Conservation (phyloP, 1,140 invertebrate species). For the Drosophila biarmipes region DNA sequence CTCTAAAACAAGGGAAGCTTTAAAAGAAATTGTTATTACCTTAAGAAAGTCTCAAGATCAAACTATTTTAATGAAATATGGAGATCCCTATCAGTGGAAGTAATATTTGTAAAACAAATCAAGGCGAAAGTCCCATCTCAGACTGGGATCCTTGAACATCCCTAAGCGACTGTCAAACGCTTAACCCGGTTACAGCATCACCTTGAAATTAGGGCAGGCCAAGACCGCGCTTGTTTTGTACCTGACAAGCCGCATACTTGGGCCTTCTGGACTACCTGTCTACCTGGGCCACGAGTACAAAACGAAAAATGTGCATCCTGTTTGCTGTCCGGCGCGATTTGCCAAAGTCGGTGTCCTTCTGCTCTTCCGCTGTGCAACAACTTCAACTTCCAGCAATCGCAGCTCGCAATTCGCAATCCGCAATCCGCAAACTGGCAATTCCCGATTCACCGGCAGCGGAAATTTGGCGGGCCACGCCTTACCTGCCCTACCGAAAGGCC, state of each 20-base stretch:
- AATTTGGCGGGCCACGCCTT: conserved; percentile 30
- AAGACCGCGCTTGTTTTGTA: conserved; percentile 23
- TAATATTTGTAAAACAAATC: too few relatives aligned
- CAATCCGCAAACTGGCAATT: conserved; percentile 2
- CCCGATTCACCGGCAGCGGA: conserved; percentile 1
- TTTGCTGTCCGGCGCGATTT: conserved; percentile 38
- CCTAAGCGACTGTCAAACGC: background rate
- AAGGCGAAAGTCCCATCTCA: background rate
- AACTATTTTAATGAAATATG: too few relatives aligned
- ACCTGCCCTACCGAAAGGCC: background rate
- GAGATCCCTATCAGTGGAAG: too few relatives aligned
- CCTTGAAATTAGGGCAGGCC: conserved; percentile 44
- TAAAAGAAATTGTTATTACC: too few relatives aligned
- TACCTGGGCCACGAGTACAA: conserved; percentile 44
- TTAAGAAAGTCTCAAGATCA: too few relatives aligned
- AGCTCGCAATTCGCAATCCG: conserved; percentile 5
- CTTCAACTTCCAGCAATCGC: conserved; percentile 23
- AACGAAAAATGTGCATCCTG: conserved; percentile 64
- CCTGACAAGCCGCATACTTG: conserved; percentile 22
- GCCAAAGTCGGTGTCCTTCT: conserved; percentile 68
- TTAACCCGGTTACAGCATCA: conserved; percentile 16
- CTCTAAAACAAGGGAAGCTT: too few relatives aligned
- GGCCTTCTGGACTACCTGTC: conserved; percentile 15
- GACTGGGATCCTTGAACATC: background rate
- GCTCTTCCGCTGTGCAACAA: conserved; percentile 68